These are phyloP conservation scores for Cyprinodon tularosa DNA, from an alignment of 2,113 vertebrate genomes.

Conservation along the genomic window DNA sequence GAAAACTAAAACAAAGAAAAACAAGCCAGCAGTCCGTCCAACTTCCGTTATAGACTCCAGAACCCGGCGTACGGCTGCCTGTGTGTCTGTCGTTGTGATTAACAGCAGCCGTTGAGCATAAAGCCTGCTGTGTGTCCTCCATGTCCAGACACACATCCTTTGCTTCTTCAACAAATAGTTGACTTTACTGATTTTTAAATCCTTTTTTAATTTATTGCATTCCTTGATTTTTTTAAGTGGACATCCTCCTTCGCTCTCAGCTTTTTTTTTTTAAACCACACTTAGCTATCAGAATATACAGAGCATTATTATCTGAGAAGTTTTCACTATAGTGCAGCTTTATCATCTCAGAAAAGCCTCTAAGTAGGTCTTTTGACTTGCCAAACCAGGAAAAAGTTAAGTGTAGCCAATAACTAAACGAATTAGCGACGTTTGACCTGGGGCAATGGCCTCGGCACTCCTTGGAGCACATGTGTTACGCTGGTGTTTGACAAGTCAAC, in stretches of 20 bases:
- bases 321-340: neutral
- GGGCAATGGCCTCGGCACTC: neutral
- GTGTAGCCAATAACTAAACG: neutral
- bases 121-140: neutral
- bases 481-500: slow-evolving; percentile 4
- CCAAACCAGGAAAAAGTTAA: neutral
- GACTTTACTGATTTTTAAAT: neutral
- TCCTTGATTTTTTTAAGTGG: slow-evolving; percentile 50
- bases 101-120: slow-evolving; percentile 6
- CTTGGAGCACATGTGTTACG: neutral
- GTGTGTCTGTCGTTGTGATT: slow-evolving; percentile 35
- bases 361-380: slow-evolving; percentile 24
- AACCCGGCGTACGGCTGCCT: slow-evolving; percentile 47
- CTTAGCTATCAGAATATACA: neutral
- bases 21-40: slow-evolving; percentile 2
- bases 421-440: neutral
- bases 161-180: neutral
- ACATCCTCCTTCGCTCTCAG: slow-evolving; percentile 54
- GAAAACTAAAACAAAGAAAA: slow-evolving; percentile 7
- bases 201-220: neutral
- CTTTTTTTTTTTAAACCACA: neutral
- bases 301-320: slow-evolving; percentile 3
- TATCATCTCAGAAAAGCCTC: neutral
- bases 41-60: slow-evolving; percentile 14
- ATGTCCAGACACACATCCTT: neutral